Evolutionary conservation across 2,888 invertebrate species (phyloP).

Genomic region (Gymnocheta viridis): DNA sequence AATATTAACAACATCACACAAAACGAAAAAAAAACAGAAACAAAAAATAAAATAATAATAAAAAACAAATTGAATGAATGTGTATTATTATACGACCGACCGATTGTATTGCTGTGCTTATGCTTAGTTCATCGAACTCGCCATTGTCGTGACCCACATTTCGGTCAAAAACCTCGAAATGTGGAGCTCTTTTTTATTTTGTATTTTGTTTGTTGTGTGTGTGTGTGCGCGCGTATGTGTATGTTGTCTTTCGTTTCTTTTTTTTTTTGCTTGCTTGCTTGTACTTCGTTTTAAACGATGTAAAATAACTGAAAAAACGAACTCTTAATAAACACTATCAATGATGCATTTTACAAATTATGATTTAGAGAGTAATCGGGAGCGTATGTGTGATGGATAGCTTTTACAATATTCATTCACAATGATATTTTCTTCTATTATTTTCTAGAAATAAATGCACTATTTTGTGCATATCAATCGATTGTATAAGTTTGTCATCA

Average conservation of each 20-base stretch:
- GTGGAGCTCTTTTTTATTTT: constrained; percentile 78
- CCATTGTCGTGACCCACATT: constrained; percentile 83
- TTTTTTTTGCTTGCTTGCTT: too few species aligned
- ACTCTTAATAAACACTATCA: constrained; percentile 54
- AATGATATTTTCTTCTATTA: not conserved
- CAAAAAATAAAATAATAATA: constrained; percentile 51
- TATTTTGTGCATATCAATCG: not conserved
- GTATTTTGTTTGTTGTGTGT: constrained; percentile 35
- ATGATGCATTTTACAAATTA: constrained; percentile 45
- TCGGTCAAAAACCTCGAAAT: constrained; percentile 82
- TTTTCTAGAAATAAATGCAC: not conserved
- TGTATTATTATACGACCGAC: constrained; percentile 34
- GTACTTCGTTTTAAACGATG: constrained; percentile 49
- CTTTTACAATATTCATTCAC: constrained; percentile 48
- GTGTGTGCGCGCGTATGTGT: constrained; percentile 28
- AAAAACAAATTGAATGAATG: constrained; percentile 42
- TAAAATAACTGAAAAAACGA: constrained; percentile 29
- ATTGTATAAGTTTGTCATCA: constrained; percentile 18
- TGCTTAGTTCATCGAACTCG: constrained; percentile 82
- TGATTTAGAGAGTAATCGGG: constrained; percentile 23
- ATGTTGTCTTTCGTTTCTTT: constrained; percentile 3
- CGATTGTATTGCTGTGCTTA: constrained; percentile 70
- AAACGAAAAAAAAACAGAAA: constrained; percentile 48
- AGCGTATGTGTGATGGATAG: constrained; percentile 34
- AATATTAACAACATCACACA: constrained; percentile 68